A percentile compares a stretch with the other conserved stretches of the same genome.
Conservation (phyloP, 2,888 invertebrate species). For the Hypercompe scribonia region DNA sequence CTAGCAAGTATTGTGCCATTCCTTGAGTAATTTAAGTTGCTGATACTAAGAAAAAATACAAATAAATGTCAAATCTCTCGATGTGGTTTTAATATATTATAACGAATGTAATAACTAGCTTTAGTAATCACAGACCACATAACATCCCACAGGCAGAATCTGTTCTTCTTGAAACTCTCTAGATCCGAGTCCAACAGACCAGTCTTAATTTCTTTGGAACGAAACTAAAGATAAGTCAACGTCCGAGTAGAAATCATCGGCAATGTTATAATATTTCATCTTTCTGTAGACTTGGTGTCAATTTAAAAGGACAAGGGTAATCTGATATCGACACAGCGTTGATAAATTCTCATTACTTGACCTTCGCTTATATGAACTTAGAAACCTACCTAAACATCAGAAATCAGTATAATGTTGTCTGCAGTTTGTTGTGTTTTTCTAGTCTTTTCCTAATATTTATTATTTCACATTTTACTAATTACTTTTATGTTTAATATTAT, state of each 20-base stretch:
- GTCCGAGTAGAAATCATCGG: not conserved
- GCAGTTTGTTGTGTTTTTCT: not conserved
- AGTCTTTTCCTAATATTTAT: not conserved
- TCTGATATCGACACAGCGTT: not conserved
- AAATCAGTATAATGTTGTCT: not conserved
- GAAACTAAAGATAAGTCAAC: not conserved
- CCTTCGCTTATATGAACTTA: not conserved
- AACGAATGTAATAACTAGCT: not conserved
- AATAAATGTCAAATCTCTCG: not conserved
- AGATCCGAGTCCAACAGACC: not conserved
- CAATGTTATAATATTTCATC: not conserved
- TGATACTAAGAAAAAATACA: not conserved
- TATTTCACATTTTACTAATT: too few species aligned
- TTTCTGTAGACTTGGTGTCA: not conserved
- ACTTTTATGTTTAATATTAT: too few species aligned
- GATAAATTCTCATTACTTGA: not conserved
- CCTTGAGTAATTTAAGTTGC: slow-evolving; percentile 15
- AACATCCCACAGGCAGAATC: too few species aligned
- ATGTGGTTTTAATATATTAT: not conserved
- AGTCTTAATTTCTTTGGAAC: not conserved
- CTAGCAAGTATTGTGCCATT: slow-evolving; percentile 68
- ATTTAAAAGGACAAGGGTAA: not conserved
- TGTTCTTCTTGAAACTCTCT: too few species aligned
- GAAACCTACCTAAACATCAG: too few species aligned
- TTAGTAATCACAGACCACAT: too few species aligned